A percentile compares a stretch with the other conserved stretches of the same genome.
Conservation (phyloP, 1,140 invertebrate species). For the Aculops lycopersici region DNA sequence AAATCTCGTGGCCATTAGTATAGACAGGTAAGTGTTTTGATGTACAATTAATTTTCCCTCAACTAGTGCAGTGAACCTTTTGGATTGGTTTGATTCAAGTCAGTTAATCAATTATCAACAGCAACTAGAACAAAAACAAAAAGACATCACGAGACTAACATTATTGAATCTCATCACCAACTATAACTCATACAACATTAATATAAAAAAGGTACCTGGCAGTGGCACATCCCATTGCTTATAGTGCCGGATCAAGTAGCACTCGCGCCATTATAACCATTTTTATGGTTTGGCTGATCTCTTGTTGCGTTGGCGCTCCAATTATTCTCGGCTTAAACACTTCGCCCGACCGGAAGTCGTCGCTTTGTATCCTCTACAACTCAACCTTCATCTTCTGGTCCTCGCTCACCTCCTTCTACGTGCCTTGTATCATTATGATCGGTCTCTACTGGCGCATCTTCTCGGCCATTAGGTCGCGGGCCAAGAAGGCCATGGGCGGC, state of each 20-base stretch:
- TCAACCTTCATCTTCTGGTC: constrained; percentile 91
- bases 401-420: constrained; percentile 90
- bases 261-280: constrained; percentile 75
- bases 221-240: constrained; percentile 91
- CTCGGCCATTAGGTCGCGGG: constrained; percentile 46
- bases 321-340: constrained; percentile 83
- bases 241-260: constrained; percentile 79
- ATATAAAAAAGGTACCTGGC: constrained; percentile 58
- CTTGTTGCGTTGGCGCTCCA: constrained; percentile 74
- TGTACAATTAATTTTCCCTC: background rate
- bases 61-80: background rate
- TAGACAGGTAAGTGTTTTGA: constrained; percentile 48
- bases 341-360: constrained; percentile 11
- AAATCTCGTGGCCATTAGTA: constrained; percentile 84
- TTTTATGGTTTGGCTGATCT: constrained; percentile 79
- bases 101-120: background rate
- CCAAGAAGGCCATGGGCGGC: constrained; percentile 28
- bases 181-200: background rate
- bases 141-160: background rate
- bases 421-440: constrained; percentile 94
- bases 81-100: too few species aligned
- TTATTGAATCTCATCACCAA: background rate
- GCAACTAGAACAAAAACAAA: background rate
- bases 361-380: constrained; percentile 67
- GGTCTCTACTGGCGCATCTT: constrained; percentile 95